Evolutionary conservation across 2,888 invertebrate genomes (phyloP).

Genomic region (Oasisia sp.): DNA sequence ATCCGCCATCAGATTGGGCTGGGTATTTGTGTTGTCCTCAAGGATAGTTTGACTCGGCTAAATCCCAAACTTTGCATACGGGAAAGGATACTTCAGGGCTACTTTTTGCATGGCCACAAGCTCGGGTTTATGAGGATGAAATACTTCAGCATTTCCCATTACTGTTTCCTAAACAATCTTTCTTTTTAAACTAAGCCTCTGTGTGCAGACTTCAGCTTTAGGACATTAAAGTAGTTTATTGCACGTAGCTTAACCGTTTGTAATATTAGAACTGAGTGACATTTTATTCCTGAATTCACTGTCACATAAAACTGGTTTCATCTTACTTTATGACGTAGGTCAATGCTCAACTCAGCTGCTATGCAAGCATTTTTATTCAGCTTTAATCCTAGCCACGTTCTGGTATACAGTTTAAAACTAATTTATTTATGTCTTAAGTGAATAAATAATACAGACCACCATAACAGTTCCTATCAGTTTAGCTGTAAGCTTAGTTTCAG

Average conservation of each 20-base stretch:
- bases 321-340: neutral
- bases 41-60: too few species aligned
- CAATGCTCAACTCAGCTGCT: neutral
- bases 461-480: too few species aligned
- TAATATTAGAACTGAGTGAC: neutral
- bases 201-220: neutral
- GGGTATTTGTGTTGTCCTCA: too few species aligned
- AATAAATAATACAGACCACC: too few species aligned
- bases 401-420: neutral
- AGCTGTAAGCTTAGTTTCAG: too few species aligned
- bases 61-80: too few species aligned
- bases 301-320: neutral
- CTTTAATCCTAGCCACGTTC: neutral
- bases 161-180: neutral
- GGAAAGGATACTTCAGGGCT: too few species aligned
- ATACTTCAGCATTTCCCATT: too few species aligned
- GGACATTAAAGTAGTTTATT: neutral
- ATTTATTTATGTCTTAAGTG: too few species aligned
- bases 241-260: neutral
- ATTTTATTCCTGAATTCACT: neutral
- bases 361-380: neutral
- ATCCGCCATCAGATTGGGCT: too few species aligned
- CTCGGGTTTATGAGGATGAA: too few species aligned
- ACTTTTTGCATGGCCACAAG: too few species aligned
- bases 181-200: neutral